Percentiles rank a stretch among this genome's conserved stretches.
These are phyloP conservation scores for Charadrius vociferus DNA, from an alignment of 2,113 vertebrate genomes.

Conservation along the genomic window DNA sequence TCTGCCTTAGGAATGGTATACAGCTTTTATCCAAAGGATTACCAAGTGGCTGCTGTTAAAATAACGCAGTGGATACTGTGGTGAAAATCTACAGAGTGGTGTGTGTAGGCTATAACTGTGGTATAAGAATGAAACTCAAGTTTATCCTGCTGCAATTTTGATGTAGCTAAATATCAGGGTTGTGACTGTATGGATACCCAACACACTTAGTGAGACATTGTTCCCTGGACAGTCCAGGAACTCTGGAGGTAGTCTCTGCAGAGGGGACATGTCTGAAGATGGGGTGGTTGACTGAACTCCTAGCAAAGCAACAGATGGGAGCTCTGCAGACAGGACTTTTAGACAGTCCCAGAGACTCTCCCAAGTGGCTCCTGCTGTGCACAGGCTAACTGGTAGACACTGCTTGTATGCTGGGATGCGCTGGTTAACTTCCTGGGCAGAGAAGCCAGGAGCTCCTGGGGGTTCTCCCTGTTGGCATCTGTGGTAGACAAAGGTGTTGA, in stretches of 20 bases:
- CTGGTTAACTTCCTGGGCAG: not conserved
- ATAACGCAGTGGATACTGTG: not conserved
- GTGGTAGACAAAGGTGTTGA: not conserved
- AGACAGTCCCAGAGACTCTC: not conserved
- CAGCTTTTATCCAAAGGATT: not conserved
- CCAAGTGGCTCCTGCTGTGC: not conserved
- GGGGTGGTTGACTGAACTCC: not conserved
- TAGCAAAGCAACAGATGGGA: not conserved
- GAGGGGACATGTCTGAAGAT: too few species aligned
- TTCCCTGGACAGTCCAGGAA: not conserved
- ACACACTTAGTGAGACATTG: not conserved
- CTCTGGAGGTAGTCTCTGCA: not conserved
- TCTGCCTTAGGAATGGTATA: not conserved
- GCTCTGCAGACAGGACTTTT: not conserved
- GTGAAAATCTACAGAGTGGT: not conserved
- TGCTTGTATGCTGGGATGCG: not conserved
- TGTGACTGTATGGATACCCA: not conserved
- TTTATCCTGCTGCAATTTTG: not conserved
- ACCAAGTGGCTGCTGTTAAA: not conserved
- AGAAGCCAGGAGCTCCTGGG: not conserved
- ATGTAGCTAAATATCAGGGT: not conserved
- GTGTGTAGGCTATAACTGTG: not conserved
- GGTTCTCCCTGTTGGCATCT: not conserved
- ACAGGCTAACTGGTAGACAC: not conserved
- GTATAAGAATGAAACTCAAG: not conserved